Percentiles rank a stretch among this genome's conserved stretches.
These are phyloP conservation scores for Odontocolon sp. DNA, from an alignment of 2,888 invertebrate species.

Conservation along the genomic window DNA sequence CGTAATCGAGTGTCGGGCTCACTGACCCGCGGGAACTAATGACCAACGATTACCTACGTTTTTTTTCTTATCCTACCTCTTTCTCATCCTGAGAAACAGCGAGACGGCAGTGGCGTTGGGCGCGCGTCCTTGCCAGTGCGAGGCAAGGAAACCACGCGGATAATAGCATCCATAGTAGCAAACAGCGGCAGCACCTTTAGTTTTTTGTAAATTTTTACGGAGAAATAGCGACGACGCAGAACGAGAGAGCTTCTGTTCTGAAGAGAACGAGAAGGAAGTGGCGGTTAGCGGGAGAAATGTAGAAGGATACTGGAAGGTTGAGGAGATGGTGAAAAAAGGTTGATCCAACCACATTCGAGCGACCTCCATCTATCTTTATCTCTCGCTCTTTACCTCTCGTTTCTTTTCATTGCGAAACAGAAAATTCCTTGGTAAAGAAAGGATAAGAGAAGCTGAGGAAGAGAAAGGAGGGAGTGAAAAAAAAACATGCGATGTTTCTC, in stretches of 20 bases:
- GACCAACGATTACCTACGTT: slow-evolving; percentile 59
- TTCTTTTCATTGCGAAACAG: slow-evolving; percentile 38
- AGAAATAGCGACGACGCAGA: slow-evolving; percentile 48
- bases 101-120: background rate
- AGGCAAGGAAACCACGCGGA: slow-evolving; percentile 32
- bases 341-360: slow-evolving; percentile 29
- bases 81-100: slow-evolving; percentile 27
- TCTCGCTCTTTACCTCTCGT: slow-evolving; percentile 28
- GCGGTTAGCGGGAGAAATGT: slow-evolving; percentile 3
- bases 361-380: background rate
- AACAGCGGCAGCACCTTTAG: slow-evolving; percentile 3
- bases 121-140: slow-evolving; percentile 22
- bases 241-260: no score
- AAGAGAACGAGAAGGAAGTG: background rate
- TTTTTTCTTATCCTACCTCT: slow-evolving; percentile 29
- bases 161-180: slow-evolving; percentile 46
- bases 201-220: slow-evolving; percentile 48
- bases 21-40: slow-evolving; percentile 61
- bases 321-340: slow-evolving; percentile 41
- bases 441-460: background rate
- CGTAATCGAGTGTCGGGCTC: slow-evolving; percentile 52
- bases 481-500: slow-evolving; percentile 20
- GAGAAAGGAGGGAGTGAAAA: slow-evolving; percentile 1
- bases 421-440: slow-evolving; percentile 35
- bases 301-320: background rate